Evolutionary conservation across 2,888 invertebrate species (phyloP), one percentile per base, ranked within the genome.

Genomic region (Fragum fragum): DNA sequence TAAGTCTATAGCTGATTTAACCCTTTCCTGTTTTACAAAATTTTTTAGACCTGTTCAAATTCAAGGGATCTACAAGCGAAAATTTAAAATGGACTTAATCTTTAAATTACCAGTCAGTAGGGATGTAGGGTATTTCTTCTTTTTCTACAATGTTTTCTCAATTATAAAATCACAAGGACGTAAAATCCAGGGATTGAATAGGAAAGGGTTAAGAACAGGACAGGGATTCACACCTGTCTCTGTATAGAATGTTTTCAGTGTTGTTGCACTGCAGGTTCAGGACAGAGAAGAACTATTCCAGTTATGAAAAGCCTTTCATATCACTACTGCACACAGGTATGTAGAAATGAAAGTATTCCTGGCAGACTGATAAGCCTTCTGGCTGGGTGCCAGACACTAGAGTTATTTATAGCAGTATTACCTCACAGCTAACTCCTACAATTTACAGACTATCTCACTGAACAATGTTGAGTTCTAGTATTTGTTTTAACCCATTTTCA

Each of bases 331-430:
- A 61, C 32, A 47, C 47, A 47, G 47, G 47, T 47, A 47, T 47
- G 57, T 23, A 57, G 57, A 57, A 57, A 26, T 57, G 47, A 47
- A 47, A 47, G 47, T 66, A 42, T 36, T 42, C 39, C 36, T 66
- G 66, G 42, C 21, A 9, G 36, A 36, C 42, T 66, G 66, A 66
- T 66, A 66, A 66, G 66, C 66, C 42, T 6, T 66, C 11, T 21
- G 39, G 42, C 32, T 29, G 42, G 28, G 42, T 66, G 66, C 66
- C 66, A 66, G 39, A 66, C 16, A 42, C 2, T n/a, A 36, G 32
- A 21, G n/a, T 42, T 66, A 66, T 66, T 42, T 42, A 66, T 66
- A 66, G 42, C 61, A 29, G 32, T 32, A 61, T 61, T 61, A 61
- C 61, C 61, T 61, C 61, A 61, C 32, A 61, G 32, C 32, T 29